Evolutionary conservation across 2,888 invertebrate genomes (phyloP).

Genomic region (Ellobium chinense): DNA sequence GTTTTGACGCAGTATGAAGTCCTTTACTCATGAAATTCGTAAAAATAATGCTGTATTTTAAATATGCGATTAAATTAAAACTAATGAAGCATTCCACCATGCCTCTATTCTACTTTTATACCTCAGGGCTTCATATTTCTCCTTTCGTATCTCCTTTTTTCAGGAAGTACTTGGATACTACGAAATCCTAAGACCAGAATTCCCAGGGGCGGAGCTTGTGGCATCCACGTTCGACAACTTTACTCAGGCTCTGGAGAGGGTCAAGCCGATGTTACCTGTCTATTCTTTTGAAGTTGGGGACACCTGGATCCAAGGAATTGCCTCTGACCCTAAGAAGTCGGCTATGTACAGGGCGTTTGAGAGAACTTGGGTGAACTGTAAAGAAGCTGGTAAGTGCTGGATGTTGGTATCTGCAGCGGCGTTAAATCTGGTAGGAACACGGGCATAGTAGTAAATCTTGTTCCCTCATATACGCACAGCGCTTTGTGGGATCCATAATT

Average conservation of each 20-base stretch:
- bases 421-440: no score
- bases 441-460: no score
- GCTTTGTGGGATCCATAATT: no score
- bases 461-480: no score
- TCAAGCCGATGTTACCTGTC: conserved; percentile 57
- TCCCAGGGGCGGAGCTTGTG: conserved; percentile 66
- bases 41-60: no score
- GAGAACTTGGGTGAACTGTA: conserved; percentile 52
- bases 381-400: conserved; percentile 49
- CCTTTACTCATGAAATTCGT: no score
- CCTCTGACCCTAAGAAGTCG: conserved; percentile 72
- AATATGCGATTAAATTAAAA: no score
- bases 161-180: conserved; percentile 70
- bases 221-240: conserved; percentile 71
- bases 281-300: conserved; percentile 69
- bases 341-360: conserved; percentile 61
- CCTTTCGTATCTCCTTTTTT: no score
- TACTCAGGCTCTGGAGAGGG: conserved; percentile 58
- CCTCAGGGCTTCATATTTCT: no score
- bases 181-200: conserved; percentile 67
- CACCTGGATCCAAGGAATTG: conserved; percentile 74
- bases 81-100: no score
- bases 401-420: background rate
- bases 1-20: no score
- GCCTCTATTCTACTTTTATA: no score